These are phyloP conservation scores for Antitype chi DNA, from an alignment of 2,888 invertebrate genomes.

Conservation along the genomic window DNA sequence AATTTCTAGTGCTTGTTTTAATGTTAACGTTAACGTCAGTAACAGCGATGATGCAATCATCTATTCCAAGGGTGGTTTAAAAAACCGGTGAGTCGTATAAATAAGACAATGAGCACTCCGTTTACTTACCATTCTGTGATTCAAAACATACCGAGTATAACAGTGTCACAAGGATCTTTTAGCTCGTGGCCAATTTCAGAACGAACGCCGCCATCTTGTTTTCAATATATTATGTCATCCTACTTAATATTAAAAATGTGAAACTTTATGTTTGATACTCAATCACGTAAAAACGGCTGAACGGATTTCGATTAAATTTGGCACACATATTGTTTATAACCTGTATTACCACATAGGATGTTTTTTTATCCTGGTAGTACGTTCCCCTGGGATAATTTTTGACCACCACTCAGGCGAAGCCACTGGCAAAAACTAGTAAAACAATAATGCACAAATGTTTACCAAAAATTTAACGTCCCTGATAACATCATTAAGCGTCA, in stretches of 20 bases:
- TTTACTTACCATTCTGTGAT: constrained; percentile 1
- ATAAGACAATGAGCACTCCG: background rate
- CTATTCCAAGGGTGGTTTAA: background rate
- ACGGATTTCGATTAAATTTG: no score
- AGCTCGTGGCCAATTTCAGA: no score
- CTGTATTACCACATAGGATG: no score
- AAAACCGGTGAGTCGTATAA: background rate
- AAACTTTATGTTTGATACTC: no score
- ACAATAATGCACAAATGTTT: background rate
- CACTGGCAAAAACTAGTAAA: no score
- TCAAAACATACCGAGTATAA: background rate
- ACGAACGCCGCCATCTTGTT: background rate
- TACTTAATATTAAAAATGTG: no score
- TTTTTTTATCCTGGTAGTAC: no score
- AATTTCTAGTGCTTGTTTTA: background rate
- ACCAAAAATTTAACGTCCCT: background rate
- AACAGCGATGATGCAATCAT: background rate
- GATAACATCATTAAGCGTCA: background rate
- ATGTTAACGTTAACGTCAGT: background rate
- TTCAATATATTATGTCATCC: background rate
- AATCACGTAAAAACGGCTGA: no score
- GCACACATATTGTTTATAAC: no score
- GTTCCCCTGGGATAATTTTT: no score
- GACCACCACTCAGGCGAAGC: no score
- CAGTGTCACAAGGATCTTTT: background rate